Conservation (phyloP, 1,140 invertebrate species). For the Venturia canescens region DNA sequence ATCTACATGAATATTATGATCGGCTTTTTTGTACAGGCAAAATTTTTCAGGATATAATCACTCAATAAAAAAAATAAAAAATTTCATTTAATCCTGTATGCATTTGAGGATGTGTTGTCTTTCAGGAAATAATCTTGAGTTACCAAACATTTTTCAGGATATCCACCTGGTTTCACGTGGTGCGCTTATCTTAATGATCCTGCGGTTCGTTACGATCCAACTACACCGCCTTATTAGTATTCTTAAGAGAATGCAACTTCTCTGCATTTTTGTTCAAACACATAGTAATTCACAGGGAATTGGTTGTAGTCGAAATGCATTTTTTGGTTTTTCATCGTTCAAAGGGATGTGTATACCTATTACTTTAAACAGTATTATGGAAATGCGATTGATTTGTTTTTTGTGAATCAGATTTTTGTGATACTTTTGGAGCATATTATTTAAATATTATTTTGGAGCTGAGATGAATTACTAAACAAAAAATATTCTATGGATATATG, state of each 20-base stretch:
- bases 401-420: neutral
- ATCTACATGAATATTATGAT: no score
- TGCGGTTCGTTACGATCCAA: conserved; percentile 60
- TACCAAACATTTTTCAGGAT: conserved; percentile 69
- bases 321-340: neutral
- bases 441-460: neutral
- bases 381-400: neutral
- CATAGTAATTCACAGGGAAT: conserved; percentile 3
- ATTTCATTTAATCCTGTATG: neutral
- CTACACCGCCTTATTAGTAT: conserved; percentile 33
- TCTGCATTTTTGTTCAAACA: conserved; percentile 35
- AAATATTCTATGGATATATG: neutral
- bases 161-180: conserved; percentile 75
- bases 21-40: no score
- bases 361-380: neutral
- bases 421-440: neutral
- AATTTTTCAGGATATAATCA: neutral
- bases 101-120: conserved; percentile 4
- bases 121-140: conserved; percentile 44
- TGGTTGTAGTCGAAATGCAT: neutral
- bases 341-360: neutral
- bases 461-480: neutral
- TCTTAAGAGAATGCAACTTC: neutral
- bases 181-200: conserved; percentile 74
- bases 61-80: conserved; percentile 4